A percentile compares a stretch with the other conserved stretches of the same genome.
phyloP scores from a whole-genome alignment of 2,888 invertebrate genomes.

The Stenchaetothrips biformis region DNA sequence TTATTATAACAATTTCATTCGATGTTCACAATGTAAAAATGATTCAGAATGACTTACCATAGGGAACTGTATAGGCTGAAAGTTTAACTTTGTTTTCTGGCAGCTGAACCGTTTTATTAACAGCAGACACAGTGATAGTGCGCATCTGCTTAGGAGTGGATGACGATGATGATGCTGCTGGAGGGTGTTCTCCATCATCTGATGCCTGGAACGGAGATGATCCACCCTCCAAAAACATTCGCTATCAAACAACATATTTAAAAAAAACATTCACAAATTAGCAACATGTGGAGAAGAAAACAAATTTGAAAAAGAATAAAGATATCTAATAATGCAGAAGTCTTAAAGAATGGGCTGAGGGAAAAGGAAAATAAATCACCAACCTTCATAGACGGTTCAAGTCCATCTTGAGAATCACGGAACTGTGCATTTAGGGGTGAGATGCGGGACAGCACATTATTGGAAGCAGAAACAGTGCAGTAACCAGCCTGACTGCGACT shows the following conservation, averaged over 20 bases:
- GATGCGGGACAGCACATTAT: neutral
- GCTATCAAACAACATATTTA: neutral
- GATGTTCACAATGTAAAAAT: neutral
- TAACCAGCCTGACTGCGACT: slow-evolving; percentile 45
- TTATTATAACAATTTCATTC: slow-evolving; percentile 1
- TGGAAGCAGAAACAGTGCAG: slow-evolving; percentile 29
- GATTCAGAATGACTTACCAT: slow-evolving; percentile 45
- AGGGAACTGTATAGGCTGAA: slow-evolving; percentile 65
- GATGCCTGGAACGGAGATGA: slow-evolving; percentile 33
- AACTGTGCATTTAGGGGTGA: neutral
- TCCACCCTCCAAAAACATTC: slow-evolving; percentile 34
- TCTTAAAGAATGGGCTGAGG: slow-evolving; percentile 31
- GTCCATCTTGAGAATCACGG: neutral
- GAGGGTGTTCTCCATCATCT: slow-evolving; percentile 43
- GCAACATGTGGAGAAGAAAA: neutral
- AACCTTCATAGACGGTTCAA: neutral
- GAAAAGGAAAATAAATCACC: neutral
- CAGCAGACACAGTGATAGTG: slow-evolving; percentile 59
- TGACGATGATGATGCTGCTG: slow-evolving; percentile 40
- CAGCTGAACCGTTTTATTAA: slow-evolving; percentile 71
- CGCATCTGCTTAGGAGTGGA: slow-evolving; percentile 33
- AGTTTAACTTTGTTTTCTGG: slow-evolving; percentile 81
- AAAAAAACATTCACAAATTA: neutral
- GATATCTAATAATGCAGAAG: slow-evolving; percentile 31
- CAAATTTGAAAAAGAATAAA: neutral